phyloP scores from a whole-genome alignment of 2,888 invertebrate genomes.

The Nudaria mundana region DNA sequence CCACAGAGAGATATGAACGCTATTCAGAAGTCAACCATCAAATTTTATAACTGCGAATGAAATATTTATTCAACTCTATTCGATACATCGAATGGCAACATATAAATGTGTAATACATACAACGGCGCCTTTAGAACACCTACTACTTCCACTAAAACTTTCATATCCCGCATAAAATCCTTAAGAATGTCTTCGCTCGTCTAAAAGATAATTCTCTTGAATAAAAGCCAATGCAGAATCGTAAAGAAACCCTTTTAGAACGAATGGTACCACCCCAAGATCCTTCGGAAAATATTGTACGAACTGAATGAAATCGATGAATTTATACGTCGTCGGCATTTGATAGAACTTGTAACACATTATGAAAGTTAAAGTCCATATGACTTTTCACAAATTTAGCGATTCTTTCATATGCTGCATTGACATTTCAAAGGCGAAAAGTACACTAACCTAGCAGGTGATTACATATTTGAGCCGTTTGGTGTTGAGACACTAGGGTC shows the following conservation, averaged over 20 bases:
- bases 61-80: slow-evolving; percentile 37
- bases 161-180: slow-evolving; percentile 50
- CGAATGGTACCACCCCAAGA: neutral
- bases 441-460: no score
- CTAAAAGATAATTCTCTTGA: slow-evolving; percentile 47
- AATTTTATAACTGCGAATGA: slow-evolving; percentile 36
- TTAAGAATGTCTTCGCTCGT: slow-evolving; percentile 42
- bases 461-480: no score
- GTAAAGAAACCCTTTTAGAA: slow-evolving; percentile 46
- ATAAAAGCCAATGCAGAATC: slow-evolving; percentile 42
- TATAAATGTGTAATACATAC: slow-evolving; percentile 15
- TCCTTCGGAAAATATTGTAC: slow-evolving; percentile 1
- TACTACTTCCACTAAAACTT: slow-evolving; percentile 46
- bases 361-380: no score
- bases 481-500: no score
- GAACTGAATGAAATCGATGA: no score
- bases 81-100: slow-evolving; percentile 26
- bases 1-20: no score
- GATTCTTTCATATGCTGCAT: no score
- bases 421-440: no score
- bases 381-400: no score
- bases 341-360: no score
- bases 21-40: slow-evolving; percentile 20
- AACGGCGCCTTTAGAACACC: slow-evolving; percentile 15
- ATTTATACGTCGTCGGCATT: no score